Conservation (phyloP, 2,113 vertebrate genomes). For the Chiloscyllium plagiosum region DNA sequence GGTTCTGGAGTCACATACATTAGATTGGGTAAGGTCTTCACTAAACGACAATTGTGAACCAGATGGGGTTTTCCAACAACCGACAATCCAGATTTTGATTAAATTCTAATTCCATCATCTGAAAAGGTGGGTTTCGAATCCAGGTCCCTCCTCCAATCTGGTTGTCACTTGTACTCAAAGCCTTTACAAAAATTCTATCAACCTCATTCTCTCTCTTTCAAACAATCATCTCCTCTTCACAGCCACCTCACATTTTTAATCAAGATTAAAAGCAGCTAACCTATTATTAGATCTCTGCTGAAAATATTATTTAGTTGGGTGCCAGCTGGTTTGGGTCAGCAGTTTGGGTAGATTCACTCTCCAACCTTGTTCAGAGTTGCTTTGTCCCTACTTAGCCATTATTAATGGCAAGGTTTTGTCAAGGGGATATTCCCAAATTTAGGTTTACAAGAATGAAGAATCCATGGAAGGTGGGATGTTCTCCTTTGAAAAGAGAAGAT, state of each 20-base stretch:
- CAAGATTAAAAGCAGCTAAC: neutral
- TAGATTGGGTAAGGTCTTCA: too few relatives aligned
- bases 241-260: neutral
- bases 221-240: too few relatives aligned
- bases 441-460: neutral
- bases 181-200: neutral
- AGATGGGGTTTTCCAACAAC: too few relatives aligned
- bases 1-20: too few relatives aligned
- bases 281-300: neutral
- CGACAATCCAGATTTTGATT: too few relatives aligned
- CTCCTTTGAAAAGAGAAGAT: neutral
- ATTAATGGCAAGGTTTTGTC: neutral
- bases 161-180: neutral
- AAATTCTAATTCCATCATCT: too few relatives aligned
- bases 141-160: neutral
- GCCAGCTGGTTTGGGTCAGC: neutral
- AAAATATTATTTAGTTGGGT: neutral
- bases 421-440: neutral
- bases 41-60: too few relatives aligned
- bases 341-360: constrained; percentile 8
- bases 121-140: too few relatives aligned
- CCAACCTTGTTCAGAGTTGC: neutral
- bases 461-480: neutral
- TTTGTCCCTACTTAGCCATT: neutral
- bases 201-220: neutral